Conservation (phyloP, 2,797 vertebrate species). For the Sphenodon punctatus region DNA sequence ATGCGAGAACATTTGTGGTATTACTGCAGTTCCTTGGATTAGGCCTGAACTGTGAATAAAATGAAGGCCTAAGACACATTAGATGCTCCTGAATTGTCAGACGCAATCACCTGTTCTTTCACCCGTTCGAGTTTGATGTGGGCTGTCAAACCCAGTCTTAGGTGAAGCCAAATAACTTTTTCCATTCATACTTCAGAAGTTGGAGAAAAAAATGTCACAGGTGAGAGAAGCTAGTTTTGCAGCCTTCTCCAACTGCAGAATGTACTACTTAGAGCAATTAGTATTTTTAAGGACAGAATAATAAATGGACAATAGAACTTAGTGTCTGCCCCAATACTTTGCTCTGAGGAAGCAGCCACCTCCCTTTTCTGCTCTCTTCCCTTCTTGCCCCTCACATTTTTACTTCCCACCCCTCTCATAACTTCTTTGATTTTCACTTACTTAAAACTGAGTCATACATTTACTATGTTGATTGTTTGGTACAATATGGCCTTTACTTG, state of each 20-base stretch:
- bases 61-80: not conserved
- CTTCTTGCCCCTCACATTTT: too few relatives aligned
- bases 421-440: too few relatives aligned
- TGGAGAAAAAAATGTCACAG: not conserved
- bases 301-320: not conserved
- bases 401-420: too few relatives aligned
- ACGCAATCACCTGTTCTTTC: not conserved
- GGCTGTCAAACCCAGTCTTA: too few relatives aligned
- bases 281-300: not conserved
- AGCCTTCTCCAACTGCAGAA: not conserved
- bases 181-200: not conserved
- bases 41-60: not conserved
- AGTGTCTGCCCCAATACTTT: too few relatives aligned
- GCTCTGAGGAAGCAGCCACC: not conserved
- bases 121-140: too few relatives aligned
- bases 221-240: not conserved
- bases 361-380: not conserved
- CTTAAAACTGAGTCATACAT: too few relatives aligned
- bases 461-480: too few relatives aligned
- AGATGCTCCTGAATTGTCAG: not conserved
- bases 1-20: not conserved
- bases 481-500: too few relatives aligned
- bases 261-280: too few relatives aligned
- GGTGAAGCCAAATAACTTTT: not conserved
- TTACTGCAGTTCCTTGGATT: not conserved